Evolutionary conservation across 2,888 invertebrate genomes (phyloP), one percentile per base, ranked within the genome.

Genomic region (Thecophora atra): DNA sequence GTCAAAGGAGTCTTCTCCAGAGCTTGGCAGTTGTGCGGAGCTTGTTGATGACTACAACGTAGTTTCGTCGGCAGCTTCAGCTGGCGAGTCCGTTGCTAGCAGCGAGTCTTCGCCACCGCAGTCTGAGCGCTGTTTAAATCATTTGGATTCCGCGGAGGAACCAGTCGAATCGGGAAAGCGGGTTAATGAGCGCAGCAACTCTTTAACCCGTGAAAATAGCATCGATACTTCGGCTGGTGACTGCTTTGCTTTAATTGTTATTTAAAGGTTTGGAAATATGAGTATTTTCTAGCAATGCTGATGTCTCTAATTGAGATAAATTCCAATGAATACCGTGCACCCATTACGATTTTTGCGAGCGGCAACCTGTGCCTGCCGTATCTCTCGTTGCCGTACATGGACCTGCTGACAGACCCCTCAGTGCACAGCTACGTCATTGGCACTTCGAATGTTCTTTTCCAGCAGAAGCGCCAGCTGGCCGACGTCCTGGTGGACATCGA

Each of bases 391-490:
- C 96, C 98, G 78, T 98, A 97, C 85, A 91, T 98, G 88, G 99
- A 99, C 87, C 88, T 97, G 72, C 87, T 99, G 70, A 92, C 92
- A 66, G 96, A 98, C 85, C 90, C 93, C 4, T 94, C 94, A 78
- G 95, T 98, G 8, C 88, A 93, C 75, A 94, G 94, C 37, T 94
- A 94, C 86, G 89, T 97, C 60, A 94, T 98, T 73, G 99, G 99
- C 52, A 98, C 98, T n/a, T 98, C 98, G 19, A 99, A 99, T 88
- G 94, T 97, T n/a, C 88, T 99, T 51, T 99, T 99, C 84, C 96
- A 96, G 84, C 98, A 98, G 85, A 97, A 97, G 82, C 91, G 94
- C 75, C 94, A 97, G 81, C 87, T 98, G 66, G 94, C 96, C 75
- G 99, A 99, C 87, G 95, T 97, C 21, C 87, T 98, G 70, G 91